Base-by-base conservation (phyloP, 2,888 invertebrate species). In the Nasonia oneida region DNA sequence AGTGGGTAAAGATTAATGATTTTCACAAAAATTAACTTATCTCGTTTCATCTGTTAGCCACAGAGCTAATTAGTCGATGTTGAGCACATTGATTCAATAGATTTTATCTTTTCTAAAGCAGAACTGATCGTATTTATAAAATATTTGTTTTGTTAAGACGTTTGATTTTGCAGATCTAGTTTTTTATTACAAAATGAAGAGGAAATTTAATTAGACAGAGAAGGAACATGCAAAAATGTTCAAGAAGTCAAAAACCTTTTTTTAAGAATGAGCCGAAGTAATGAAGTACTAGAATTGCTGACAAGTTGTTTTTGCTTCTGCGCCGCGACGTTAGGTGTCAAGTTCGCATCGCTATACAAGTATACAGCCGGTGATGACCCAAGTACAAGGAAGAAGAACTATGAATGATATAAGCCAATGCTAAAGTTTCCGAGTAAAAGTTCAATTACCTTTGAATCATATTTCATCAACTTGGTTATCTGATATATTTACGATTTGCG, bases 241-340 rank as follows among this genome's bases (percentile, higher is more conserved):
- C 0, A 29, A 10, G 15, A 67, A 67, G 67, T 67, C 67, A 67
- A 67, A 67, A 67, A 67, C 67, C 67, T 67, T 33, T 3, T 29
- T 29, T 14, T 12, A 14, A 8, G 29, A 29, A 37, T 37, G 4
- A 67, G 67, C 67, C 14, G 67, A 67, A 29, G 29, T 53, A 29
- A n/a, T 29, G 29, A 73, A 23, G 23, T 23, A 47, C 18, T 53
- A 15, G 57, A 29, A 33, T 50, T 47, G 79, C 79, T 79, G 79
- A 79, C 64, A 14, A 42, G 67, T n/a, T 47, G n/a, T 79, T 79
- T 70, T 50, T 50, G 79, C 70, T 70, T 67, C 70, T 70, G 79
- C 79, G 67, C 12, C 70, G 75, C 15, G n/a, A 33, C 29, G 23
- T 79, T 79, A 79, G 70, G 79, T 79, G 79, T 79, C 79, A 50